Percentiles rank a stretch among this genome's conserved stretches.
phyloP scores from a whole-genome alignment of 2,113 vertebrate genomes.

The Hystrix cristata region DNA sequence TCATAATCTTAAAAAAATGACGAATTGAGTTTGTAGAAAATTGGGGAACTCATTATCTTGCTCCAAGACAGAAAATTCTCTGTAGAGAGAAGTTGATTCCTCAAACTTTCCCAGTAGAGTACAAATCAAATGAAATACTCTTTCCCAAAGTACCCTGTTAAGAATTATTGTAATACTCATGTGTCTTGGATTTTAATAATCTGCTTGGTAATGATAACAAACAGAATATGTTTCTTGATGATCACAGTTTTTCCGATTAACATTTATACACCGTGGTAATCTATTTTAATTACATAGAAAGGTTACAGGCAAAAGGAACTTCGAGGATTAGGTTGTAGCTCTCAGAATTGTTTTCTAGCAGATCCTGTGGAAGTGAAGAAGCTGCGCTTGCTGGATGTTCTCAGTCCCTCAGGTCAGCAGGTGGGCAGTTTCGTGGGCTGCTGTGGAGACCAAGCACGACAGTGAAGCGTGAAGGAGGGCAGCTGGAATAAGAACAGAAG shows the following conservation, averaged over 20 bases:
- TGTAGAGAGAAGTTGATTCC: conserved; percentile 3
- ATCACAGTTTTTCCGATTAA: background rate
- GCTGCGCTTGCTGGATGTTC: background rate
- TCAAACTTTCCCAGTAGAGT: conserved; percentile 30
- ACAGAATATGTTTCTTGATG: background rate
- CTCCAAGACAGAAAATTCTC: background rate
- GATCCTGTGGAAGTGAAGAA: background rate
- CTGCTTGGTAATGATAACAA: background rate
- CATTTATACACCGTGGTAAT: background rate
- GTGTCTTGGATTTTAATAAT: background rate
- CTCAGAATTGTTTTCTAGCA: background rate
- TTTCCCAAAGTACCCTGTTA: background rate
- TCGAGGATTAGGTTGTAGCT: background rate
- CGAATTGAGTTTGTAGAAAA: conserved; percentile 50
- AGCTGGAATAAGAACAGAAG: background rate
- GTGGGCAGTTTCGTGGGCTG: too few species aligned
- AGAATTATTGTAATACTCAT: background rate
- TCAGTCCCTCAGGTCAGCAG: background rate
- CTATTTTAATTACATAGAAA: background rate
- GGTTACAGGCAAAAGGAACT: background rate
- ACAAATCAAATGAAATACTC: conserved; percentile 34
- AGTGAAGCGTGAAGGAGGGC: background rate
- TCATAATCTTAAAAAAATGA: conserved; percentile 3
- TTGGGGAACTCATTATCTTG: conserved; percentile 59
- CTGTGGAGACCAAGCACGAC: background rate